Evolutionary conservation across 2,888 invertebrate genomes (phyloP).

Genomic region (Microctonus hyperodae): DNA sequence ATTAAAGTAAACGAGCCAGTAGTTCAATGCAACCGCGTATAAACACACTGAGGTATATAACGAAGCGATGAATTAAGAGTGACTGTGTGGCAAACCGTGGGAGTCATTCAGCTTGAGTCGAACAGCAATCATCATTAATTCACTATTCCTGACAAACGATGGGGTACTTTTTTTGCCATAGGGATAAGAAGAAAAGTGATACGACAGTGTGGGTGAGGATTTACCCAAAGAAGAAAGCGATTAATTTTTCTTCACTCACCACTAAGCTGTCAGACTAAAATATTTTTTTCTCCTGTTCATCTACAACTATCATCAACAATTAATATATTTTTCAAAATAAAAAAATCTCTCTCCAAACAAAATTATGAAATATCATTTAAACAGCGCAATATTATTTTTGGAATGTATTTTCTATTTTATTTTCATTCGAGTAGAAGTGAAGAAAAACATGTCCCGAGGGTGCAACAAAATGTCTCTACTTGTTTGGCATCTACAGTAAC

Average conservation of each 20-base stretch:
- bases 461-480: constrained; percentile 5
- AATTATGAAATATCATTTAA: not conserved
- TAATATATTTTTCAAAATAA: not conserved
- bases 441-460: constrained; percentile 19
- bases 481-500: too few species aligned
- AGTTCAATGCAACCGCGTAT: not conserved
- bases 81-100: constrained; percentile 40
- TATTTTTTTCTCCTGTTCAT: constrained; percentile 31
- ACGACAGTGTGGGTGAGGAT: constrained; percentile 46
- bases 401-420: not conserved
- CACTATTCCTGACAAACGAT: constrained; percentile 59
- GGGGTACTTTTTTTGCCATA: constrained; percentile 53
- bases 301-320: not conserved
- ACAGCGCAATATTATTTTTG: not conserved
- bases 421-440: not conserved
- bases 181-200: constrained; percentile 44
- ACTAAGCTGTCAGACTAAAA: constrained; percentile 1
- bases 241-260: constrained; percentile 55
- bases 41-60: not conserved
- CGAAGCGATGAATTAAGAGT: constrained; percentile 39
- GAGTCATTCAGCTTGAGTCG: constrained; percentile 49
- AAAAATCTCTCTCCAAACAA: not conserved
- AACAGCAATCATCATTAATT: constrained; percentile 60
- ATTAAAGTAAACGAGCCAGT: constrained; percentile 56
- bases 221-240: constrained; percentile 56